These are phyloP conservation scores for Tinamus major DNA, from an alignment of 2,797 vertebrate species.

Conservation along the genomic window DNA sequence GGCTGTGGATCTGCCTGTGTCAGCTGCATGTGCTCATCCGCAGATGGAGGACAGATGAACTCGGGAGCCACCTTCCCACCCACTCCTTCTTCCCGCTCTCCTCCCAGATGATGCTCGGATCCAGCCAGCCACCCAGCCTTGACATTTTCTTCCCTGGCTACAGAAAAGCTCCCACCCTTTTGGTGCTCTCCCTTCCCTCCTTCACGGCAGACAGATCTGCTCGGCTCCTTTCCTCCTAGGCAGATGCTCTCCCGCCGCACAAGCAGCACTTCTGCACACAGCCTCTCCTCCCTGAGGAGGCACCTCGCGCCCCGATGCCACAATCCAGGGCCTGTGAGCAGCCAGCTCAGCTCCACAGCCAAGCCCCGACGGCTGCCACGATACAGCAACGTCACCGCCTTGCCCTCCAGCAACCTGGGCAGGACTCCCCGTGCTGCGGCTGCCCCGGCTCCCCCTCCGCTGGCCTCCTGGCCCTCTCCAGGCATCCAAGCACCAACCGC, in stretches of 20 bases:
- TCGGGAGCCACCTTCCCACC: not conserved
- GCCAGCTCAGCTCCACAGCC: not conserved
- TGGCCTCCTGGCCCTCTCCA: not conserved
- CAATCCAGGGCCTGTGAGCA: not conserved
- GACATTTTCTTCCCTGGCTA: conserved; percentile 33
- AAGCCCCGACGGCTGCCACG: not conserved
- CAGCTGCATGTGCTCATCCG: conserved; percentile 18
- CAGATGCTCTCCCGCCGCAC: fast-evolving
- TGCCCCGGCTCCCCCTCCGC: not conserved
- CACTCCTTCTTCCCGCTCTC: not conserved
- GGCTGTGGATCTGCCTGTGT: not conserved
- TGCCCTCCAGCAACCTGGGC: no score
- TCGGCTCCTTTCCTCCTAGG: not conserved
- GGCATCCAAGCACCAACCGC: not conserved
- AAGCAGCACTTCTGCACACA: not conserved
- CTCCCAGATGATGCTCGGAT: not conserved
- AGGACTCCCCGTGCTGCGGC: not conserved
- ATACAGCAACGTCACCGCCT: not conserved
- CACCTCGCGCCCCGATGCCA: fast-evolving
- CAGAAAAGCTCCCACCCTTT: not conserved
- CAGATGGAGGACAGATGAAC: not conserved
- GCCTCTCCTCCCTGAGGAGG: not conserved
- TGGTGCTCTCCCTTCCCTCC: not conserved
- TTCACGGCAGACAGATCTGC: not conserved
- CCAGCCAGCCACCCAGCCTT: not conserved